Evolutionary conservation across 2,888 invertebrate genomes (phyloP).

Genomic region (Caenorhabditis imperialis): DNA sequence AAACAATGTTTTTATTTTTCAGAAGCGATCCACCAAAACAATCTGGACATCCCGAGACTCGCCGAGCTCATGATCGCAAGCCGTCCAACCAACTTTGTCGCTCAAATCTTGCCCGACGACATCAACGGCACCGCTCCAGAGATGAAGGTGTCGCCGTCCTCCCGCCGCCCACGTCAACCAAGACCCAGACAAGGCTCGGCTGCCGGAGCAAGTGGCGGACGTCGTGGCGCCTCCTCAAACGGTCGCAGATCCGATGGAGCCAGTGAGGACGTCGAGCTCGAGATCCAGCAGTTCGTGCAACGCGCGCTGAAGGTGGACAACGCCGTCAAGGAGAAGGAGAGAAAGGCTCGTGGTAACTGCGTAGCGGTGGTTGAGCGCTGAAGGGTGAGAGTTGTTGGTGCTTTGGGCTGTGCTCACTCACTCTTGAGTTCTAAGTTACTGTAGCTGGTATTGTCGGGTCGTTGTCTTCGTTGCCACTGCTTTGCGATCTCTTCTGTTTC

Average conservation of each 20-base stretch:
- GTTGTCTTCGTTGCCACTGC: neutral
- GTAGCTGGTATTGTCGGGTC: neutral
- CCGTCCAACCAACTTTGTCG: constrained; percentile 17
- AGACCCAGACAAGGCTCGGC: constrained; percentile 6
- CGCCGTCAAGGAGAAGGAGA: constrained; percentile 64
- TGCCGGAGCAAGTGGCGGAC: constrained; percentile 9
- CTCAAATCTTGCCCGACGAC: constrained; percentile 6
- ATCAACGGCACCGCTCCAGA: neutral
- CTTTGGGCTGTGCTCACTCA: neutral
- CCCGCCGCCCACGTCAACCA: constrained; percentile 17
- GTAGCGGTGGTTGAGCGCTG: constrained; percentile 18
- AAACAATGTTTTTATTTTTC: constrained; percentile 6
- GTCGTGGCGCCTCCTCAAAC: constrained; percentile 38
- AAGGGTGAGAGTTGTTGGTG: constrained; percentile 9
- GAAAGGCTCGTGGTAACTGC: constrained; percentile 54
- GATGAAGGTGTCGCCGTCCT: constrained; percentile 22
- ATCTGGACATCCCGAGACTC: constrained; percentile 4
- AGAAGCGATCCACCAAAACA: constrained; percentile 3
- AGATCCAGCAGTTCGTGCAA: constrained; percentile 64
- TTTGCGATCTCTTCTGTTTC: neutral
- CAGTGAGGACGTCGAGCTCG: constrained; percentile 61
- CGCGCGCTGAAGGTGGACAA: constrained; percentile 63
- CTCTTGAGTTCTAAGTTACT: neutral
- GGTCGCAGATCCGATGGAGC: constrained; percentile 53
- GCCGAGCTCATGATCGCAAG: neutral